phyloP scores from a whole-genome alignment of 2,113 vertebrate genomes.

The Vireo altiloquus region DNA sequence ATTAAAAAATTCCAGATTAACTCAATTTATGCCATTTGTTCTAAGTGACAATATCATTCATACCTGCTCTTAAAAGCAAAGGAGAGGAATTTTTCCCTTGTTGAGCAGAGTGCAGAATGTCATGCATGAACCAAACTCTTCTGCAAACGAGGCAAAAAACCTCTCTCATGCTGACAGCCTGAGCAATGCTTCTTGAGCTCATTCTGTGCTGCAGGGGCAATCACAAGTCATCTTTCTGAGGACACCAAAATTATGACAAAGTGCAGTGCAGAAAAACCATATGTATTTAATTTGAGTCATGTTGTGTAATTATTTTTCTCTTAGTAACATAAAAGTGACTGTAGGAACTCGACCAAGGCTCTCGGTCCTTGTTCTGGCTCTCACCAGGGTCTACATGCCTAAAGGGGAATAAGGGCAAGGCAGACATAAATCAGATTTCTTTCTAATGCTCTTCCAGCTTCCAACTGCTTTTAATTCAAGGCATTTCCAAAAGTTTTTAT shows the following conservation, averaged over 20 bases:
- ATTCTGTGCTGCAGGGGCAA: neutral
- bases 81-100: neutral
- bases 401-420: neutral
- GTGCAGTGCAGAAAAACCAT: neutral
- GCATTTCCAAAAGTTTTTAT: neutral
- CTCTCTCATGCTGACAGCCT: neutral
- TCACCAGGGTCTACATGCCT: neutral
- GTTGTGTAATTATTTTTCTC: neutral
- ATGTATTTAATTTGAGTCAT: neutral
- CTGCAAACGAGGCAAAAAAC: neutral
- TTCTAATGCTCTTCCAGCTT: neutral
- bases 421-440: neutral
- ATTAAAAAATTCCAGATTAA: neutral
- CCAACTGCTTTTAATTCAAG: neutral
- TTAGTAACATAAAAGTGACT: neutral
- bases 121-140: neutral
- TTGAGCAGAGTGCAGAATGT: neutral
- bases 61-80: neutral
- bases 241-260: neutral
- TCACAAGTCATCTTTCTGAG: neutral
- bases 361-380: neutral
- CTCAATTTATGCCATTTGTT: neutral
- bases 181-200: neutral
- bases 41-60: neutral
- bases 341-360: neutral